These are phyloP conservation scores for Drosophila prolongata DNA, from an alignment of 2,888 invertebrate genomes.

Conservation along the genomic window DNA sequence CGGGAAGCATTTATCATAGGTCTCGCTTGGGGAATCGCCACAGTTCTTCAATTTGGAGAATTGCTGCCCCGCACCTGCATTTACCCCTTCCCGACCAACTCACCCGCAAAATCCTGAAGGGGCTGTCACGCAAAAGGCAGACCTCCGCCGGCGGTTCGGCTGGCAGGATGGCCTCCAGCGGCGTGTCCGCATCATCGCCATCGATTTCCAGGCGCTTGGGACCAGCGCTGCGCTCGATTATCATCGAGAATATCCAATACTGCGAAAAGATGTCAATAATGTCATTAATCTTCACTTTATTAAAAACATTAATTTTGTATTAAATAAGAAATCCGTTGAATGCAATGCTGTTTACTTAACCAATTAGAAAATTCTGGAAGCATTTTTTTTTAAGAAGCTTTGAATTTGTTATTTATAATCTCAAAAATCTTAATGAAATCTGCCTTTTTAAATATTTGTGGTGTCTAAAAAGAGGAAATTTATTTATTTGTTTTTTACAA, in stretches of 20 bases:
- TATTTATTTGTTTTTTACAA: too few species aligned
- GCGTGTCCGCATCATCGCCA: slow-evolving; percentile 77
- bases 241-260: slow-evolving; percentile 83
- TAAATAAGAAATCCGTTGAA: too few species aligned
- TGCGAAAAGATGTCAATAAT: slow-evolving; percentile 33
- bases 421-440: too few species aligned
- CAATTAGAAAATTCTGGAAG: too few species aligned
- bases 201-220: slow-evolving; percentile 73
- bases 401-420: too few species aligned
- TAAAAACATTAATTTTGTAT: too few species aligned
- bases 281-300: too few species aligned
- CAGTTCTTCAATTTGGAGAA: slow-evolving; percentile 54
- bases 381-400: too few species aligned
- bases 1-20: slow-evolving; percentile 34
- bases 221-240: slow-evolving; percentile 79
- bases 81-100: slow-evolving; percentile 65
- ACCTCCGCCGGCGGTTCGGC: slow-evolving; percentile 84
- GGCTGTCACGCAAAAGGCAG: slow-evolving; percentile 89
- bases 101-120: slow-evolving; percentile 83
- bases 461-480: too few species aligned
- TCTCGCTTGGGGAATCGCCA: slow-evolving; percentile 24
- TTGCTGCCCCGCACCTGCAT: slow-evolving; percentile 30
- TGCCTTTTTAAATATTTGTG: too few species aligned
- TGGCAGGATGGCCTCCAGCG: slow-evolving; percentile 82
- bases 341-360: too few species aligned